These are phyloP conservation scores for Sturmia bella DNA, from an alignment of 2,888 invertebrate genomes.

Conservation along the genomic window DNA sequence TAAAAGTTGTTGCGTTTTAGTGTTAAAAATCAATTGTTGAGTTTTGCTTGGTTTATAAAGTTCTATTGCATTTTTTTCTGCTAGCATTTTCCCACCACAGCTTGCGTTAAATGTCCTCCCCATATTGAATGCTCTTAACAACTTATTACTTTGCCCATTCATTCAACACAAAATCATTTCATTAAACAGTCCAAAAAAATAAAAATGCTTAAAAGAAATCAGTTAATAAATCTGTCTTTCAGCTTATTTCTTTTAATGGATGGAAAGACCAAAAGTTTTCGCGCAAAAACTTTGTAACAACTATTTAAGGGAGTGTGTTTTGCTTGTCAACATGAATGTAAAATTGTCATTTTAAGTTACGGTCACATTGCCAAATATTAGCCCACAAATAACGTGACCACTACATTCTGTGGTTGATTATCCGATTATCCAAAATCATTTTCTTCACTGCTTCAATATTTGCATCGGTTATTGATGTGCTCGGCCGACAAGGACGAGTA, in stretches of 20 bases:
- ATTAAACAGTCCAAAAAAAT: slow-evolving; percentile 18
- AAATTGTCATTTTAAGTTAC: too few species aligned
- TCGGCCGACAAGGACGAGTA: too few species aligned
- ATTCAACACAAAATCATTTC: slow-evolving; percentile 32
- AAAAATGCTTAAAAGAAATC: not conserved
- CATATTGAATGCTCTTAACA: slow-evolving; percentile 39
- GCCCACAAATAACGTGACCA: too few species aligned
- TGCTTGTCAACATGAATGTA: too few species aligned
- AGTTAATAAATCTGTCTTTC: not conserved
- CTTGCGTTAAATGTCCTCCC: slow-evolving; percentile 38
- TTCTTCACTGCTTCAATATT: too few species aligned
- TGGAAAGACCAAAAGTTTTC: not conserved
- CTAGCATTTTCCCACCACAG: slow-evolving; percentile 4
- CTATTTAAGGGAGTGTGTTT: too few species aligned
- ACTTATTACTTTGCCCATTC: slow-evolving; percentile 50
- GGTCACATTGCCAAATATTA: too few species aligned
- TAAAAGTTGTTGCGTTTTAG: slow-evolving; percentile 1
- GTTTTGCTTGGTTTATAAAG: slow-evolving; percentile 42
- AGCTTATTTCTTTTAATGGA: not conserved
- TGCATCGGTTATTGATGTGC: too few species aligned
- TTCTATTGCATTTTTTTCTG: slow-evolving; percentile 6
- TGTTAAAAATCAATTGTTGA: slow-evolving; percentile 14
- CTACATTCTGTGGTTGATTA: too few species aligned
- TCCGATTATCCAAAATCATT: too few species aligned
- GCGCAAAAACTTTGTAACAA: too few species aligned